A percentile compares a stretch with the other conserved stretches of the same genome.
phyloP scores from a whole-genome alignment of 1,140 invertebrate genomes.

The Zaprionus inermis region DNA sequence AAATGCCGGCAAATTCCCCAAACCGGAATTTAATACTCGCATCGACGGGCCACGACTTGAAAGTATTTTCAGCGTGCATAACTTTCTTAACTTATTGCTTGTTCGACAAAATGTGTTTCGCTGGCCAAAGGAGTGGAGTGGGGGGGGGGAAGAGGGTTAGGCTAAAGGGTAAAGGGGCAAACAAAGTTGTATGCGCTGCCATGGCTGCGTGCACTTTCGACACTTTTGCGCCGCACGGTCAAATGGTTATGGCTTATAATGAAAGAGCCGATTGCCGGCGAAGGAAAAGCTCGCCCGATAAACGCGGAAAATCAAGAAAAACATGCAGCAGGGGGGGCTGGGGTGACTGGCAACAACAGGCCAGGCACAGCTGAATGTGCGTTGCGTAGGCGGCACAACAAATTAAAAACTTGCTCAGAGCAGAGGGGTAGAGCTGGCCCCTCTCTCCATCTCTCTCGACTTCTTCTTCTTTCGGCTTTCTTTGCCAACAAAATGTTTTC shows the following conservation, averaged over 20 bases:
- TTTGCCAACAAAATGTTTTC: constrained; percentile 72
- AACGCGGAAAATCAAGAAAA: constrained; percentile 69
- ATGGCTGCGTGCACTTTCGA: constrained; percentile 70
- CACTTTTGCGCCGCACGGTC: constrained; percentile 76
- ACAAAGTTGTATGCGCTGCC: background rate
- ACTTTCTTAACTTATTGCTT: constrained; percentile 26
- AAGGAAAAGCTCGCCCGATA: constrained; percentile 55
- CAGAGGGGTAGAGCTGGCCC: too few relatives aligned
- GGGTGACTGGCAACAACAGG: background rate
- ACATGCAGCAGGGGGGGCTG: constrained; percentile 37
- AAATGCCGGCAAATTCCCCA: constrained; percentile 42
- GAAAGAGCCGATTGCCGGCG: constrained; percentile 62
- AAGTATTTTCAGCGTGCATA: constrained; percentile 48
- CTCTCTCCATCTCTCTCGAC: background rate
- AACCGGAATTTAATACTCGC: constrained; percentile 21
- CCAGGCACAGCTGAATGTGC: constrained; percentile 10
- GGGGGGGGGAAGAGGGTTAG: too few relatives aligned
- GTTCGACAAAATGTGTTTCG: constrained; percentile 49
- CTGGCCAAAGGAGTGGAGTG: too few relatives aligned
- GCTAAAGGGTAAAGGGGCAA: too few relatives aligned
- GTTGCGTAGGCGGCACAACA: constrained; percentile 54
- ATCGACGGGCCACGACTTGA: constrained; percentile 19
- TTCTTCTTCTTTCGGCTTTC: background rate
- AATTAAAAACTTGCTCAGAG: constrained; percentile 72
- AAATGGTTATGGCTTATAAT: constrained; percentile 78